These are phyloP conservation scores for Tineola bisselliella DNA, from an alignment of 2,888 invertebrate species.

Conservation along the genomic window DNA sequence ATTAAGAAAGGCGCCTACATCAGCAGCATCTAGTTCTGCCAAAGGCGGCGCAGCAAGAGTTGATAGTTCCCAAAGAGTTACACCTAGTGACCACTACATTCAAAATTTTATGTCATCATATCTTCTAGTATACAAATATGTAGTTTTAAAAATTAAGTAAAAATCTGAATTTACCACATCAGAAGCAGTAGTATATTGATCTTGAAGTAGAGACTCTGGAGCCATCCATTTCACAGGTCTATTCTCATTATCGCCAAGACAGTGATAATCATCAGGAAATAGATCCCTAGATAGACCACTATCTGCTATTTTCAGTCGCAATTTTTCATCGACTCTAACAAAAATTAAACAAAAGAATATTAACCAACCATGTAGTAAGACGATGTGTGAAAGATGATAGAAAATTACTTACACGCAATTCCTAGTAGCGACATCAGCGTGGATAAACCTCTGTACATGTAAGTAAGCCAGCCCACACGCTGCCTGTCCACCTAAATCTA, in stretches of 20 bases:
- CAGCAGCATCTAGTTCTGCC: slow-evolving; percentile 90
- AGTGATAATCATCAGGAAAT: slow-evolving; percentile 93
- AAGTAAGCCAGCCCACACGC: slow-evolving; percentile 87
- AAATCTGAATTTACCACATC: slow-evolving; percentile 78
- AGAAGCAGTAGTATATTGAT: slow-evolving; percentile 84
- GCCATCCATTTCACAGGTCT: slow-evolving; percentile 96
- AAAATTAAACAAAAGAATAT: too few species aligned
- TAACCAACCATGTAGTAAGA: slow-evolving; percentile 16
- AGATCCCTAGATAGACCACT: slow-evolving; percentile 88
- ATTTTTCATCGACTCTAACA: slow-evolving; percentile 75
- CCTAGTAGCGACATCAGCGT: slow-evolving; percentile 90
- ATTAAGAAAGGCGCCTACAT: slow-evolving; percentile 86
- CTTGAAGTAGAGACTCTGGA: slow-evolving; percentile 82
- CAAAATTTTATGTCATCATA: not conserved
- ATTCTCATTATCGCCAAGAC: slow-evolving; percentile 92
- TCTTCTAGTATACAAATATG: slow-evolving; percentile 15
- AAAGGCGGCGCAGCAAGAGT: slow-evolving; percentile 92
- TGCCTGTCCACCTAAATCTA: slow-evolving; percentile 86
- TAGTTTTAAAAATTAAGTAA: not conserved
- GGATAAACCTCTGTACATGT: slow-evolving; percentile 87
- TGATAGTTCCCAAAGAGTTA: slow-evolving; percentile 92
- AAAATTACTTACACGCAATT: slow-evolving; percentile 85
- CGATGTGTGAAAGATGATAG: too few species aligned
- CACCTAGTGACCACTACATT: slow-evolving; percentile 92
- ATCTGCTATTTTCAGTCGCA: slow-evolving; percentile 87